Base-by-base conservation (phyloP, 2,797 vertebrate genomes). In the Sebastes diaconus region DNA sequence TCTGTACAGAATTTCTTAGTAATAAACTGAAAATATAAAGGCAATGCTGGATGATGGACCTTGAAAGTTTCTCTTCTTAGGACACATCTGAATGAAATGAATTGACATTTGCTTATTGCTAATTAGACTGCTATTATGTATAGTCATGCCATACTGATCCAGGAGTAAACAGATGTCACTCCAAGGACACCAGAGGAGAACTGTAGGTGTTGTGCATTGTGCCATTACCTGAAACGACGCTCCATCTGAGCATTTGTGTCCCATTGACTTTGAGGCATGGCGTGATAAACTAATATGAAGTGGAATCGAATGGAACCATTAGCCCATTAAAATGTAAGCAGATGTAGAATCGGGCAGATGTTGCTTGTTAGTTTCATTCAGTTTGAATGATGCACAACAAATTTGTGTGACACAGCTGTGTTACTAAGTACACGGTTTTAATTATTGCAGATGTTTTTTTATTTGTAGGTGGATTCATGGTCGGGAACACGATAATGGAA, bases 221-320 rank as follows among this genome's bases (percentile, higher is more conserved):
- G 60, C 81, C 75, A 75, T 89, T 84, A 90, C 83, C 86, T 87
- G 81, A 83, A 69, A 89, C 52, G 30, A 69, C 42, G 54, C 65
- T 65, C 34, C 71, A 68, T 73, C 34, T 29, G 68, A 83, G 69
- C 70, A 12, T 72, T 76, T 61, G 72, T 78, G 80, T 90, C 67
- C 82, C 79, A 86, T 84, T 89, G 88, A 92, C 92, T 90, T 92
- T 92, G 90, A 90, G 60, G 55, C 66, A 77, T 25, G 52, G 68
- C 57, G 63, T 67, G 57, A 75, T 80, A 59, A 77, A 70, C 68
- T 74, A 71, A 87, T 76, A 73, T 71, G 84, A 92, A 63, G 54
- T 50, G 61, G 75, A 73, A 77, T 34, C 1, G 55, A 84, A 90
- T 80, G 63, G 77, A 89, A 61, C 77, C 34, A 79, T 87, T 75